phyloP scores from a whole-genome alignment of 2,113 vertebrate species.

The Oryzias javanicus region DNA sequence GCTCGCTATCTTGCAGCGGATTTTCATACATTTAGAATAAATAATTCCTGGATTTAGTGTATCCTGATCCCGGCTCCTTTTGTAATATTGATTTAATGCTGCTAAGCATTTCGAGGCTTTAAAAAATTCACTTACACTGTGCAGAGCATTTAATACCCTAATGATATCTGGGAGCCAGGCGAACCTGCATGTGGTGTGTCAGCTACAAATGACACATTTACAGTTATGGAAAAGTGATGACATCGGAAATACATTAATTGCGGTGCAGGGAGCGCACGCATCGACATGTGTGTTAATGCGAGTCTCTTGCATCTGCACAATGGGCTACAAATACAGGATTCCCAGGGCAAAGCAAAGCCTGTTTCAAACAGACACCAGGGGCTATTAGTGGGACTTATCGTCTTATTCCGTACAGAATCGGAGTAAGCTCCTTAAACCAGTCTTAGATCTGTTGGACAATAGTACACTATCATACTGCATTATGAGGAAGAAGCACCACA shows the following conservation, averaged over 20 bases:
- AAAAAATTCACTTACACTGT: slow-evolving; percentile 53
- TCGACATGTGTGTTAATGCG: slow-evolving; percentile 14
- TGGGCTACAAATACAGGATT: slow-evolving; percentile 36
- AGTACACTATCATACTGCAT: slow-evolving; percentile 48
- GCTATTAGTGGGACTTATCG: slow-evolving; percentile 68
- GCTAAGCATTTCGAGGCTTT: slow-evolving; percentile 50
- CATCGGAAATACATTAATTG: slow-evolving; percentile 33
- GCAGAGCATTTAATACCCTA: slow-evolving; percentile 35
- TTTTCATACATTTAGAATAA: slow-evolving; percentile 74
- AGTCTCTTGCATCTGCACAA: slow-evolving; percentile 52
- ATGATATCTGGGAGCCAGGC: slow-evolving; percentile 37
- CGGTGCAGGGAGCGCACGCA: neutral
- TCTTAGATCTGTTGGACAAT: slow-evolving; percentile 67
- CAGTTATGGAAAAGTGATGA: slow-evolving; percentile 35
- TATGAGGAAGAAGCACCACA: slow-evolving; percentile 36
- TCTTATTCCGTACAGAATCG: slow-evolving; percentile 64
- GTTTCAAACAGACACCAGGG: slow-evolving; percentile 48
- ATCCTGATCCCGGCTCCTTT: slow-evolving; percentile 58
- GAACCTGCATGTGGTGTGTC: slow-evolving; percentile 6
- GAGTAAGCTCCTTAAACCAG: slow-evolving; percentile 67
- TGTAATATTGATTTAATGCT: slow-evolving; percentile 73
- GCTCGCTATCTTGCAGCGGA: slow-evolving; percentile 44
- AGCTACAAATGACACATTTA: slow-evolving; percentile 25
- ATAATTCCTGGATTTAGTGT: slow-evolving; percentile 72
- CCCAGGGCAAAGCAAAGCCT: slow-evolving; percentile 33